Base-by-base conservation (phyloP, 2,888 invertebrate species). In the Ptilodon capucinus region DNA sequence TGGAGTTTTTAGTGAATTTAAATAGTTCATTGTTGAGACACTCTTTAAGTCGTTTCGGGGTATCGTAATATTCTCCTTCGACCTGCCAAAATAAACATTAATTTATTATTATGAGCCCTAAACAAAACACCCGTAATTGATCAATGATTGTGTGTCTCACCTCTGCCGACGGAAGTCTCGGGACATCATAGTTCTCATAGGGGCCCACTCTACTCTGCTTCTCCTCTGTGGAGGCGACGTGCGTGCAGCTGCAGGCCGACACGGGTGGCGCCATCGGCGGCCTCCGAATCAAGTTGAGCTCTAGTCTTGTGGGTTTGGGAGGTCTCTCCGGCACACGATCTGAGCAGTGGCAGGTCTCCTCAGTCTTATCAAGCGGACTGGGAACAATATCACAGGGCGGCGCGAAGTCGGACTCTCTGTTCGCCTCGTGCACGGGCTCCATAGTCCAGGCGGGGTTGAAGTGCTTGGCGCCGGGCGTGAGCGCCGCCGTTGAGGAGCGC, bases 181-280 rank as follows among this genome's bases (percentile, higher is more conserved):
- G 96, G 42, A 96, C 91, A 72, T 96, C 96, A 70, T 96, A 96
- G 74, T 96, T 96, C 66, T 95, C 95, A 71, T 95, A 95, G 0
- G 94, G 93, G 3, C 93, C 93, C 17, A 91, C 74, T 67, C 76
- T 80, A 17, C 74, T 55, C 32, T 70, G 62, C 44, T 73, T 74
- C 45, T 79, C 71, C 28, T 75, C 73, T 7, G 68, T 60, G 1
- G 68, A 61, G 9, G 67, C 57, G 6, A 70, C 57, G 23, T 72
- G 72, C 0, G 76, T 51, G 43, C 81, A 81, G 23, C 71, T 68
- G 48, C 79, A 82, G 0, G 71, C 60, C 1, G 70, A 70, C 7
- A 51, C 40, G 0, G 80, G 78, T 4, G 75, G 57, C 19, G 79
- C 74, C 78, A 76, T 71, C 9, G 75, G 70, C 0, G 78, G 76